A percentile compares a stretch with the other conserved stretches of the same genome.
phyloP scores from a whole-genome alignment of 92 coral and sea anemone species.

The Siderastrea siderea region DNA sequence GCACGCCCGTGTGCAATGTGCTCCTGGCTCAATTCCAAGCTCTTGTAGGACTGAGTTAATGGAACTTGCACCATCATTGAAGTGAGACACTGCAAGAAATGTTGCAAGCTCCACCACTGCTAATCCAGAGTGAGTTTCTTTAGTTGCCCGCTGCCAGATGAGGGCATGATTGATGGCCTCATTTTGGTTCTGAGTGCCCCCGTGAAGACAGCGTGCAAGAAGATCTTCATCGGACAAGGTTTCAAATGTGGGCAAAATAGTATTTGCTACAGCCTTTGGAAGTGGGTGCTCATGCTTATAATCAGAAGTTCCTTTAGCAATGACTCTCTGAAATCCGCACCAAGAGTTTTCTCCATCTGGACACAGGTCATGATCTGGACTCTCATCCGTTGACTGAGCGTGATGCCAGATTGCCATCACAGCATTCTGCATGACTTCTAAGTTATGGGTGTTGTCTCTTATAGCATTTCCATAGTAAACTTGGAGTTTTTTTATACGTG shows the following conservation, averaged over 20 bases:
- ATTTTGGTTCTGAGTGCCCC: slow-evolving; percentile 75
- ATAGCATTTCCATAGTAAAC: slow-evolving; percentile 65
- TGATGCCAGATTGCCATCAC: slow-evolving; percentile 76
- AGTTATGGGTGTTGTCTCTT: slow-evolving; percentile 41
- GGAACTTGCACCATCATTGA: slow-evolving; percentile 53
- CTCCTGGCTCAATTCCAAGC: slow-evolving; percentile 54
- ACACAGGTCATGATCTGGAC: slow-evolving; percentile 40
- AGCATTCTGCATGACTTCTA: slow-evolving; percentile 56
- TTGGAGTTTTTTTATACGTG: slow-evolving; percentile 47
- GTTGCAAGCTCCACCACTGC: slow-evolving; percentile 58
- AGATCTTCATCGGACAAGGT: slow-evolving; percentile 36
- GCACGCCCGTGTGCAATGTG: slow-evolving; percentile 22
- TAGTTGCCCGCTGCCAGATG: slow-evolving; percentile 75
- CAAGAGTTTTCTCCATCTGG: slow-evolving; percentile 45
- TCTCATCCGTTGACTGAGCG: slow-evolving; percentile 49
- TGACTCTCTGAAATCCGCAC: slow-evolving; percentile 50
- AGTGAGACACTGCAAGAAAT: slow-evolving; percentile 51
- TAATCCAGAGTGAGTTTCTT: slow-evolving; percentile 71
- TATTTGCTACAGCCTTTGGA: slow-evolving; percentile 58
- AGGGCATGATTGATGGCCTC: slow-evolving; percentile 77
- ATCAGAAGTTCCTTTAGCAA: slow-evolving; percentile 14
- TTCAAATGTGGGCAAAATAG: slow-evolving; percentile 44
- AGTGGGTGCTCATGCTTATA: slow-evolving; percentile 43
- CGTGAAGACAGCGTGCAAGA: slow-evolving; percentile 57
- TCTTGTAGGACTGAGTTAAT: slow-evolving; percentile 48